Percentiles rank a stretch among this genome's conserved stretches.
phyloP scores from a whole-genome alignment of 1,140 invertebrate genomes.

The Wiebesia pumilae region DNA sequence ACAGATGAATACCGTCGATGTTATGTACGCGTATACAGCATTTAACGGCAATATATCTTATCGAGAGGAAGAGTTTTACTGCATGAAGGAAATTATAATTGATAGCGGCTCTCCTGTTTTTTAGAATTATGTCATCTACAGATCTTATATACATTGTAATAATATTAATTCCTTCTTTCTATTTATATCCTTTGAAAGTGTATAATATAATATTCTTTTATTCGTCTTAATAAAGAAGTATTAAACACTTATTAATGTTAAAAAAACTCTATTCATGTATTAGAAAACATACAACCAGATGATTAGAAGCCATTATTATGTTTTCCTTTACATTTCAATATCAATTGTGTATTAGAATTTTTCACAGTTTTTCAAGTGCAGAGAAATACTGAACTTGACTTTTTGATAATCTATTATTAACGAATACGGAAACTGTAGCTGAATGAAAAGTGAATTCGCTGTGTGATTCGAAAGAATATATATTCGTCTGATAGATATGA shows the following conservation, averaged over 20 bases:
- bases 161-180: no score
- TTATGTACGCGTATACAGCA: not conserved
- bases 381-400: not conserved
- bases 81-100: constrained; percentile 43
- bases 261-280: no score
- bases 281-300: no score
- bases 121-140: constrained; percentile 3
- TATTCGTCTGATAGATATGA: constrained; percentile 28
- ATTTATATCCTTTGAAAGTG: no score
- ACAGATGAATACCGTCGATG: not conserved
- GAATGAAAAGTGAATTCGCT: not conserved
- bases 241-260: no score
- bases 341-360: not conserved
- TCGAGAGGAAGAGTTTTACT: not conserved
- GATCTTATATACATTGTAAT: not conserved
- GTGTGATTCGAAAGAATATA: constrained; percentile 18
- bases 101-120: constrained; percentile 25
- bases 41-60: not conserved
- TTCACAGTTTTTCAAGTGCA: not conserved
- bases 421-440: not conserved
- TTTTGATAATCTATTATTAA: constrained; percentile 1
- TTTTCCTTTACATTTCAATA: not conserved
- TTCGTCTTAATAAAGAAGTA: no score
- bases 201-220: no score
- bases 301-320: no score